Base-by-base conservation (phyloP, 2,888 invertebrate species). In the Danaus chrysippus region DNA sequence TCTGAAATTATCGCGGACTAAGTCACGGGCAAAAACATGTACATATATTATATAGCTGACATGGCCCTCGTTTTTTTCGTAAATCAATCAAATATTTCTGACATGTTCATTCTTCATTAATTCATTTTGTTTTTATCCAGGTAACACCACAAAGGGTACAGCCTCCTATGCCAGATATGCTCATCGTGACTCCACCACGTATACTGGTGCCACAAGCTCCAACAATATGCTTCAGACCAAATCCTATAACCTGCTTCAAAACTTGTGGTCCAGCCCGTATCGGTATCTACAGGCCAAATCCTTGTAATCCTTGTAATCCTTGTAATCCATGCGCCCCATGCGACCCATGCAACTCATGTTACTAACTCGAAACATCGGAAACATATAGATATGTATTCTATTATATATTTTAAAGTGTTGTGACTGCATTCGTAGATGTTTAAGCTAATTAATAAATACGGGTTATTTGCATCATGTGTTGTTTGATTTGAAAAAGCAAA, bases 161-260 rank as follows among this genome's bases (percentile, higher is more conserved):
- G 17, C 80, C 83, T 0, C 82, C 85, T 0, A 60, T 64, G 0
- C 86, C 84, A 0, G 71, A 67, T 0, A 17, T 75, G 0, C 71
- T 88, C 1, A 62, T 85, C 5, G 74, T 87, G 8, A 72, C 67
- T 1, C 87, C 88, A 0, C 82, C 87, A 1, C 81, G 70, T 71
- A 83, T 88, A 64, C 43, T 75, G 9, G 79, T 87, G 0, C 83
- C 85, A 0, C 73, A 78, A 0, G 77, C 86, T 0, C 88, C 87
- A 0, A 79, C 78, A 42, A 78, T 88, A 62, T 76, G 76, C 70
- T 88, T 86, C 81, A 74, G 72, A 19, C 82, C 87, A 0, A 78
- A 82, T 67, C 77, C 82, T 0, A 81, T 82, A 0, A 69, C 75
- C 1, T 13, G 54, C 66, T 83, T 81, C 74, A 76, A 79, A 13